These are phyloP conservation scores for Hippocampus abdominalis DNA, from an alignment of 2,113 vertebrate species.

Conservation along the genomic window DNA sequence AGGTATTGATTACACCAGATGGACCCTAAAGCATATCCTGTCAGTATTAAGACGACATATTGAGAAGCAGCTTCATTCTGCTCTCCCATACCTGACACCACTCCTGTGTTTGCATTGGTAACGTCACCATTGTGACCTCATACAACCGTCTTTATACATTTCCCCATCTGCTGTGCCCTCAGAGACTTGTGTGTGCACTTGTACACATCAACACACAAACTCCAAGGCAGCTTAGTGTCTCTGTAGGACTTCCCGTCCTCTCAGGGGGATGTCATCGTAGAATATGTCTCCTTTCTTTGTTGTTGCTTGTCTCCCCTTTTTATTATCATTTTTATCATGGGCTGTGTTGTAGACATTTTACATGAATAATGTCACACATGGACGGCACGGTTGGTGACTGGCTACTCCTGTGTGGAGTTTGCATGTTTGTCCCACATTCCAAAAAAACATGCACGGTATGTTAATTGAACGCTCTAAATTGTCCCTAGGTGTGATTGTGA, in stretches of 20 bases:
- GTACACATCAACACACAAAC: slow-evolving; percentile 27
- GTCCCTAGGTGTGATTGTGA: too few species aligned
- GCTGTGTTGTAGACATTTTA: background rate
- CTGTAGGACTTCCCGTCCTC: slow-evolving; percentile 63
- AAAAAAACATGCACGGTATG: too few species aligned
- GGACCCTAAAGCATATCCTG: background rate
- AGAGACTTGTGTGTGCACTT: slow-evolving; percentile 41
- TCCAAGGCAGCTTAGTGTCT: slow-evolving; percentile 56
- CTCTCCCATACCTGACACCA: slow-evolving; percentile 48
- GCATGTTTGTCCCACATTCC: too few species aligned
- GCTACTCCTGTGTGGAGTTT: too few species aligned
- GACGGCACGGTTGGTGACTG: too few species aligned
- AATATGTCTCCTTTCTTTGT: slow-evolving; percentile 26
- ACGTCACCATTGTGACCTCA: slow-evolving; percentile 62
- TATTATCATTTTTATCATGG: background rate
- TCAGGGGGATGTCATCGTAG: slow-evolving; percentile 50
- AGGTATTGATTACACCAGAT: background rate
- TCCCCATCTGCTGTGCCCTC: slow-evolving; percentile 60
- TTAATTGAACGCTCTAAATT: too few species aligned
- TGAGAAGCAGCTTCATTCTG: slow-evolving; percentile 46
- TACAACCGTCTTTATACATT: slow-evolving; percentile 53
- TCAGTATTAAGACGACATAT: slow-evolving; percentile 48
- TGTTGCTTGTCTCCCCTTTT: slow-evolving; percentile 24
- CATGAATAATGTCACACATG: background rate
- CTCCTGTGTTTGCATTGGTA: slow-evolving; percentile 28